Conservation (phyloP, 2,113 vertebrate species). For the Mandrillus leucophaeus region DNA sequence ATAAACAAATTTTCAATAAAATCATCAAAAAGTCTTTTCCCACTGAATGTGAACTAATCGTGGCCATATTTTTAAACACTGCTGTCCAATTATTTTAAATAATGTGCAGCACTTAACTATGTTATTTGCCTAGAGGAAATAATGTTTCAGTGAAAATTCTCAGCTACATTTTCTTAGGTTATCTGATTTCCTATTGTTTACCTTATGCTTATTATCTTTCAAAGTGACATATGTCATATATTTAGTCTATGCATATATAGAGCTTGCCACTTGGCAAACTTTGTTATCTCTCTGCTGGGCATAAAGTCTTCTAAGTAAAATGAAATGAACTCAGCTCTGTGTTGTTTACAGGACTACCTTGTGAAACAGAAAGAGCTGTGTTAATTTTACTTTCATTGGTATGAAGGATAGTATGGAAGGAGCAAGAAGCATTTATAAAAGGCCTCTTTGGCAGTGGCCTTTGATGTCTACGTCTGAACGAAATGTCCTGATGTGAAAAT, state of each 20-base stretch:
- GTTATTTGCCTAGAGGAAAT: conserved; percentile 42
- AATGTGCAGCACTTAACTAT: background rate
- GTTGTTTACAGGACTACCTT: conserved; percentile 26
- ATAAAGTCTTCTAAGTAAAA: background rate
- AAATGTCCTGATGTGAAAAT: conserved; percentile 37
- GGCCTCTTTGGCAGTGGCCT: background rate
- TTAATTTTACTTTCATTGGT: conserved; percentile 36
- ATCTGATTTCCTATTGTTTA: conserved; percentile 57
- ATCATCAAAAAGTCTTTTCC: conserved; percentile 46
- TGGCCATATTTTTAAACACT: conserved; percentile 24
- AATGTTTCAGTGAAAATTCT: conserved; percentile 29
- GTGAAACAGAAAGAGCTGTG: conserved; percentile 24
- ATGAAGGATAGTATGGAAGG: background rate
- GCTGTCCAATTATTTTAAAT: conserved; percentile 53
- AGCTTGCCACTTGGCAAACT: conserved; percentile 2
- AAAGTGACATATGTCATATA: background rate
- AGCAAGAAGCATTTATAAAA: conserved; percentile 19
- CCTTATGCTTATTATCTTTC: conserved; percentile 46
- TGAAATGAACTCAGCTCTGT: background rate
- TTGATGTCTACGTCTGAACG: background rate
- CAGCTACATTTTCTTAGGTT: conserved; percentile 41
- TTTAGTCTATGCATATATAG: background rate
- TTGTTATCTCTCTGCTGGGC: background rate
- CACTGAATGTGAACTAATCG: conserved; percentile 20
- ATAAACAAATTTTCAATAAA: conserved; percentile 31